phyloP scores from a whole-genome alignment of 2,888 invertebrate species.

The Enchytraeus crypticus region DNA sequence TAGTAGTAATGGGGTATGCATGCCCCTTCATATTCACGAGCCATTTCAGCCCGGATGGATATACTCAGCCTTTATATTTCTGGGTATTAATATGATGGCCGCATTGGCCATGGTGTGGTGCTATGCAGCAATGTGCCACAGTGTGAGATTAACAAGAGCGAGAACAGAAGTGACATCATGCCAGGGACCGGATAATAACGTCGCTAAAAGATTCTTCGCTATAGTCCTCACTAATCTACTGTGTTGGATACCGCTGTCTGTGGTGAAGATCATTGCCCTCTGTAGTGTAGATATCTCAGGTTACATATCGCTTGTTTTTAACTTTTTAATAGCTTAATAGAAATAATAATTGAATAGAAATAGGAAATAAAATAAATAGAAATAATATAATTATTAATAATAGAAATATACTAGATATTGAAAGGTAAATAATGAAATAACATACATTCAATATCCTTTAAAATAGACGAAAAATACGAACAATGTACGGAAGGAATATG shows the following conservation, averaged over 20 bases:
- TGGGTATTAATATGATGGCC: constrained; percentile 56
- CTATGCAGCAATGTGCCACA: constrained; percentile 59
- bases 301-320: constrained; percentile 36
- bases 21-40: constrained; percentile 63
- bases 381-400: no score
- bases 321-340: no score
- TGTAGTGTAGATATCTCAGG: constrained; percentile 54
- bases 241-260: constrained; percentile 64
- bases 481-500: no score
- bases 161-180: background rate
- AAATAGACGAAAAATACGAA: no score
- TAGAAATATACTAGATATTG: no score
- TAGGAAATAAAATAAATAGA: no score
- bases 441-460: no score
- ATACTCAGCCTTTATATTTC: constrained; percentile 63
- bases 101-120: constrained; percentile 44
- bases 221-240: constrained; percentile 63
- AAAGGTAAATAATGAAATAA: no score
- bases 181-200: constrained; percentile 45
- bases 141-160: constrained; percentile 30
- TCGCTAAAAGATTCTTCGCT: constrained; percentile 61
- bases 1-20: constrained; percentile 59
- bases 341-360: no score
- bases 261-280: constrained; percentile 59
- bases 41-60: constrained; percentile 62